phyloP scores from a whole-genome alignment of 2,113 vertebrate genomes.

The Eretmochelys imbricata region DNA sequence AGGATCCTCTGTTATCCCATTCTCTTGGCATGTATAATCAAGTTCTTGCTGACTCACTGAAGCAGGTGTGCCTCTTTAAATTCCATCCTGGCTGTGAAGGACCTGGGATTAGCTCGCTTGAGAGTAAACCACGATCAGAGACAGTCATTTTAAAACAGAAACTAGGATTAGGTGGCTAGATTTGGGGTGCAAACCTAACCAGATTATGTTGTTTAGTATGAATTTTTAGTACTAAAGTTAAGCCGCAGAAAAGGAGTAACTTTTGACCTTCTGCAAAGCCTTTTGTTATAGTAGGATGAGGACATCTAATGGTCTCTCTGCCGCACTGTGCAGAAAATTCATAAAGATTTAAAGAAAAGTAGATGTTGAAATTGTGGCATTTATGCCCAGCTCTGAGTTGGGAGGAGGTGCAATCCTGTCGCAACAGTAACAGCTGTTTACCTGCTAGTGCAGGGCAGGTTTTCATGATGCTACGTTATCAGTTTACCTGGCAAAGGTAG shows the following conservation, averaged over 20 bases:
- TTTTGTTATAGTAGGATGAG: neutral
- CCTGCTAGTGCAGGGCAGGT: neutral
- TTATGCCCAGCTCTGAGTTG: neutral
- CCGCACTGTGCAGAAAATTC: neutral
- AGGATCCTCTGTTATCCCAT: neutral
- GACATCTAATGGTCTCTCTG: neutral
- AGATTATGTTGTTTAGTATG: neutral
- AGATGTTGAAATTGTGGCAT: neutral
- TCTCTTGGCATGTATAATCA: fast-evolving
- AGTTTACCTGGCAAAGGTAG: neutral
- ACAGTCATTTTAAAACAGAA: neutral
- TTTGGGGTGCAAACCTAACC: neutral
- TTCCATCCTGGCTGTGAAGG: fast-evolving
- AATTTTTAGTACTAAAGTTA: neutral
- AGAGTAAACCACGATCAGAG: neutral
- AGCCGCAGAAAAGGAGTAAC: neutral
- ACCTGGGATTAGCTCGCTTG: neutral
- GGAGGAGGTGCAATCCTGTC: neutral
- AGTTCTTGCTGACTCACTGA: neutral
- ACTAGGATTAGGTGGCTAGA: neutral
- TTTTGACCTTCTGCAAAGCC: neutral
- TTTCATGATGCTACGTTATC: neutral
- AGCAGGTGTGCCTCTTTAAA: neutral
- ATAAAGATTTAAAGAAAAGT: neutral
- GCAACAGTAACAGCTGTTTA: neutral